Evolutionary conservation across 2,797 vertebrate species (phyloP).

Genomic region (Simalia tracyae): DNA sequence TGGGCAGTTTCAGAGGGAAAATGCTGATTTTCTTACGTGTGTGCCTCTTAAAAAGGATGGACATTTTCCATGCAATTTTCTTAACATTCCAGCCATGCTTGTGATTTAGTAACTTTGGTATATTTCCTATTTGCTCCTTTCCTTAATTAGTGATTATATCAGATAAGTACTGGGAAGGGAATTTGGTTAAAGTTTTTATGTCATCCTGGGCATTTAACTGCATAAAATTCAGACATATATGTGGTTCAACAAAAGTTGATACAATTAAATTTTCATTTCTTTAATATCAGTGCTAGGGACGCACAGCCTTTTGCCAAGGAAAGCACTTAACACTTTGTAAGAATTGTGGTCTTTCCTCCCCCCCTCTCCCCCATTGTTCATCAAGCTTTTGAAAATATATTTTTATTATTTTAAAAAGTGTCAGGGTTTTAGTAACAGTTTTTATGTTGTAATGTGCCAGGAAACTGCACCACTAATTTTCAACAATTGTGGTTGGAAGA

Average conservation of each 20-base stretch:
- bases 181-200: neutral
- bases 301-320: neutral
- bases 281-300: neutral
- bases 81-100: neutral
- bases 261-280: neutral
- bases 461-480: neutral
- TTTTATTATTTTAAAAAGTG: neutral
- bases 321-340: neutral
- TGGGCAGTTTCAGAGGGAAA: neutral
- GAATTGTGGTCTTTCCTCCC: neutral
- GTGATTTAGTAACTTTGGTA: neutral
- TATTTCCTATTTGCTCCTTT: neutral
- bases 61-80: neutral
- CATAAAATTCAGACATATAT: neutral
- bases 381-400: neutral
- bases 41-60: neutral
- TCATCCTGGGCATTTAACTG: neutral
- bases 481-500: neutral
- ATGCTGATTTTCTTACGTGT: neutral
- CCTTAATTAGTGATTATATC: neutral
- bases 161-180: neutral
- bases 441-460: neutral
- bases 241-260: neutral
- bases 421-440: neutral
- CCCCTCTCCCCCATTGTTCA: neutral